Conservation (phyloP, 2,113 vertebrate genomes). For the Neolamprologus kungweensis region DNA sequence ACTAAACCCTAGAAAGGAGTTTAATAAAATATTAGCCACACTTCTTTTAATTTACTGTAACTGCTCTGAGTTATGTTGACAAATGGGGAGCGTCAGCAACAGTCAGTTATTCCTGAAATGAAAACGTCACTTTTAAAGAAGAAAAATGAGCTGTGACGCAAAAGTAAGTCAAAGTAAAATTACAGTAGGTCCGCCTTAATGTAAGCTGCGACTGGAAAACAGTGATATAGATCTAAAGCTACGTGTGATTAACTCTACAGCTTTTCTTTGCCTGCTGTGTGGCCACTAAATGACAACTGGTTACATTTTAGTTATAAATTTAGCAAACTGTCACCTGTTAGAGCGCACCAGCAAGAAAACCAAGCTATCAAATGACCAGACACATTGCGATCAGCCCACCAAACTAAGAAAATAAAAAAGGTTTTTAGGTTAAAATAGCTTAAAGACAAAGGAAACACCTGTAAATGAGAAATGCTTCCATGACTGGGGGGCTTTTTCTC, state of each 20-base stretch:
- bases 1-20: background rate
- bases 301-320: background rate
- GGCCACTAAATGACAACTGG: background rate
- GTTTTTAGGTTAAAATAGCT: background rate
- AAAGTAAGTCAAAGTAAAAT: background rate
- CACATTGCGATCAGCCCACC: background rate
- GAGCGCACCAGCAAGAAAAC: background rate
- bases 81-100: background rate
- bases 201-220: background rate
- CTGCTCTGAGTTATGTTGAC: background rate
- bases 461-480: background rate
- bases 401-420: background rate
- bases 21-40: conserved; percentile 27
- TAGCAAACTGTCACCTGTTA: background rate
- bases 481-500: background rate
- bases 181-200: too few species aligned
- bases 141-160: background rate
- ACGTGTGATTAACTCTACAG: background rate
- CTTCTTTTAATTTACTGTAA: conserved; percentile 9
- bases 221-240: background rate
- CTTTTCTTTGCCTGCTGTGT: background rate
- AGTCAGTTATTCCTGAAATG: background rate
- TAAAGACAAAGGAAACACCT: background rate
- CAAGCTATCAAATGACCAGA: background rate
- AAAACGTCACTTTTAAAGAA: background rate